phyloP scores from a whole-genome alignment of 2,888 invertebrate species.

The Polymixis lichenea region DNA sequence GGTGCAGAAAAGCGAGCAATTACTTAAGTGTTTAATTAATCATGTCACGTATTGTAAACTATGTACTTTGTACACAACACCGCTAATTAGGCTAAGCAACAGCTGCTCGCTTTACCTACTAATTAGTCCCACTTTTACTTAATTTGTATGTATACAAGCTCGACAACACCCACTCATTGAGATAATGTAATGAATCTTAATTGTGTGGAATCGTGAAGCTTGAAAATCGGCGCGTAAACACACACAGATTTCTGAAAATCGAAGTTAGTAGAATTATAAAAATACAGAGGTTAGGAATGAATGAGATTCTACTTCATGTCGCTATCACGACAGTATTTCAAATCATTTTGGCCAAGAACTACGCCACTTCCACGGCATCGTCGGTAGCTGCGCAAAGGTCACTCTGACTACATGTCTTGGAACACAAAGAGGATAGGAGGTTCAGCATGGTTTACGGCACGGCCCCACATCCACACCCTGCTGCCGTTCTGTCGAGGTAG shows the following conservation, averaged over 20 bases:
- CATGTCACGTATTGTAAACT: conserved; percentile 14
- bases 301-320: too few species aligned
- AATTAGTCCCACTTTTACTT: conserved; percentile 30
- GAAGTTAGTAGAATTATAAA: not conserved
- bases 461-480: too few species aligned
- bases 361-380: too few species aligned
- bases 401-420: too few species aligned
- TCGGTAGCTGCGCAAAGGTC: too few species aligned
- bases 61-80: conserved; percentile 20
- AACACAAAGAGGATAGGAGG: too few species aligned
- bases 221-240: not conserved
- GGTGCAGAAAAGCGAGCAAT: conserved; percentile 1
- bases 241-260: not conserved
- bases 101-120: conserved; percentile 24
- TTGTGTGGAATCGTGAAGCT: not conserved
- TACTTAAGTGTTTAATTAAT: conserved; percentile 28
- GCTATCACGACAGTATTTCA: too few species aligned
- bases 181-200: conserved; percentile 12
- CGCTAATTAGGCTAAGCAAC: conserved; percentile 44
- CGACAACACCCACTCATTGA: conserved; percentile 2
- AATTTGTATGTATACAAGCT: conserved; percentile 6
- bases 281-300: not conserved
- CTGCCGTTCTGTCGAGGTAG: too few species aligned
- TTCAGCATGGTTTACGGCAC: too few species aligned
- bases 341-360: too few species aligned